These are phyloP conservation scores for Dione juno DNA, from an alignment of 2,888 invertebrate genomes.

Conservation along the genomic window DNA sequence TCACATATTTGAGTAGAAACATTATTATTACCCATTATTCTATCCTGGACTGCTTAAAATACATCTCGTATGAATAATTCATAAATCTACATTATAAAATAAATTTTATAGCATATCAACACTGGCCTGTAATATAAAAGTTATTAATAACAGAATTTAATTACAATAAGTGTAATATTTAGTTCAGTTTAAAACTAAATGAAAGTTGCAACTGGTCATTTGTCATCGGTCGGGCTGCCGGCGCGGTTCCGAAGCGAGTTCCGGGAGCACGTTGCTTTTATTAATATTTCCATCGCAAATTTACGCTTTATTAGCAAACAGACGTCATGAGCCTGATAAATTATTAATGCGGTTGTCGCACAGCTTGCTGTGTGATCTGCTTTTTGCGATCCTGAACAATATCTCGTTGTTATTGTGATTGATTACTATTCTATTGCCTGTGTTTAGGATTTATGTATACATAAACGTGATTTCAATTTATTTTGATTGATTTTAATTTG, in stretches of 20 bases:
- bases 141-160: slow-evolving; percentile 9
- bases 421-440: slow-evolving; percentile 30
- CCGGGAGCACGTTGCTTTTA: slow-evolving; percentile 79
- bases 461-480: not conserved
- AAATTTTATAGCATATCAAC: not conserved
- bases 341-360: slow-evolving; percentile 80
- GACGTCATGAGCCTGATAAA: slow-evolving; percentile 83
- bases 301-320: slow-evolving; percentile 83
- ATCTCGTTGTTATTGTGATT: slow-evolving; percentile 37
- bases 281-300: slow-evolving; percentile 82
- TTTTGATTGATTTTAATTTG: not conserved
- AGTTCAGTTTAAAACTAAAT: slow-evolving; percentile 76
- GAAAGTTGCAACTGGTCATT: slow-evolving; percentile 77
- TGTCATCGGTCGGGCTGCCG: slow-evolving; percentile 67
- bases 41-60: too few species aligned
- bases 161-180: slow-evolving; percentile 16
- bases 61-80: too few species aligned
- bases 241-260: slow-evolving; percentile 65
- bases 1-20: too few species aligned
- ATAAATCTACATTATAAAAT: too few species aligned
- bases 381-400: slow-evolving; percentile 59
- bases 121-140: not conserved
- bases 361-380: slow-evolving; percentile 69
- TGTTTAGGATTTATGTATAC: slow-evolving; percentile 11
- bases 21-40: too few species aligned